A percentile compares a stretch with the other conserved stretches of the same genome.
Evolutionary conservation across 2,113 vertebrate species (phyloP).

Genomic region (Percopsis transmontana): DNA sequence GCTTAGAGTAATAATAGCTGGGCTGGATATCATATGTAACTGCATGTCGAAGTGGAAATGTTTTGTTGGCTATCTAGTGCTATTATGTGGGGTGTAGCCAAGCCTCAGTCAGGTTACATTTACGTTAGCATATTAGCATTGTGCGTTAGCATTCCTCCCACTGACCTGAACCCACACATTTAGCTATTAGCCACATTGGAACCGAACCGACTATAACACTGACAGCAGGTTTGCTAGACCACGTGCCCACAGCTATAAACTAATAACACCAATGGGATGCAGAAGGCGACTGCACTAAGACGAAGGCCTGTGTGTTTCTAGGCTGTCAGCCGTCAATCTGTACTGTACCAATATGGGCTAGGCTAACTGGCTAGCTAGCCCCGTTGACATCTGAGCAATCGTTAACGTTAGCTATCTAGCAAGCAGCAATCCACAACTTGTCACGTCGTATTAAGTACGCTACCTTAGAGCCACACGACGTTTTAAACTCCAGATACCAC

Average conservation of each 20-base stretch:
- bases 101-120: slow-evolving; percentile 22
- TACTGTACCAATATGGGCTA: slow-evolving; percentile 35
- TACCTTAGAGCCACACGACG: slow-evolving; percentile 68
- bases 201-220: slow-evolving; percentile 2
- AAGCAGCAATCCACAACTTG: slow-evolving; percentile 43
- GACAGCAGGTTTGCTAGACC: neutral
- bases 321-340: slow-evolving; percentile 17
- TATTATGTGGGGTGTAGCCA: slow-evolving; percentile 1
- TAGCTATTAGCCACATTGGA: slow-evolving; percentile 14
- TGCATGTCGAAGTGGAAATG: neutral
- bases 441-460: slow-evolving; percentile 30
- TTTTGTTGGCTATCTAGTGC: neutral
- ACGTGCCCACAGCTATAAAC: neutral
- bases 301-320: slow-evolving; percentile 29
- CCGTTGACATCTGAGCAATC: slow-evolving; percentile 30
- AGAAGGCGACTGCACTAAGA: neutral
- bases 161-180: slow-evolving; percentile 37
- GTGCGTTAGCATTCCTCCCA: slow-evolving; percentile 54
- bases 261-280: neutral
- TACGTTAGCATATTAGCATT: slow-evolving; percentile 33
- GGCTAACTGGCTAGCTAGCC: slow-evolving; percentile 41
- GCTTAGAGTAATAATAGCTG: fast-evolving
- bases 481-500: slow-evolving; percentile 35
- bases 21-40: neutral
- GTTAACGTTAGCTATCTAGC: slow-evolving; percentile 39